Evolutionary conservation across 2,113 vertebrate genomes (phyloP), one percentile per base, ranked within the genome.

Genomic region (Phycodurus eques): DNA sequence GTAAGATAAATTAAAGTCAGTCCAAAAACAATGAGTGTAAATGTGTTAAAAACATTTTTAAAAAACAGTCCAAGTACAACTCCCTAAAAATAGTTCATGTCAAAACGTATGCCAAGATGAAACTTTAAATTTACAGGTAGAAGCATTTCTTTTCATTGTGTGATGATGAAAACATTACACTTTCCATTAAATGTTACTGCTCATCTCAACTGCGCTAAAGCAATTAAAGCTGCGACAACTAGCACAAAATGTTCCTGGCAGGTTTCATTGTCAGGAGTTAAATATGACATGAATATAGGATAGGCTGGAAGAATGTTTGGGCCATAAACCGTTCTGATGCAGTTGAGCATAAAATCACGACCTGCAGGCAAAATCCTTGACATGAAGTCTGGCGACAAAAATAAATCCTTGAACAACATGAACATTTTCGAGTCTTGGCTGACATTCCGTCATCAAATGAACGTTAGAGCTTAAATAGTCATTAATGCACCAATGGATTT

Each of bases 181-280:
- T 53, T 78, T 76, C 77, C 49, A 47, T 69, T 71, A 27, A 61
- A 76, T 74, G 83, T 72, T 73, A 60, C 57, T 73, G 77, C 80
- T 84, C 79, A 71, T 84, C 80, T 73, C 42, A 60, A 43, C 59
- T 63, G 68, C 83, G 67, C 56, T 42, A 76, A 70, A 77, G 82
- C 77, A 71, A 88, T 88, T 80, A 83, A 53, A 15, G 69, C 79
- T 12, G 71, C 66, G 82, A 85, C 75, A 82, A 70, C 82, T 72
- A 78, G 74, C 77, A 77, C 15, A 49, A 75, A 82, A 80, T 68
- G 77, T 59, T 80, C 72, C 80, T 78, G 81, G 70, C 46, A 51
- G 83, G 51, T 85, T 84, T 83, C 89, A 87, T 83, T 85, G 83
- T 86, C 77, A 67, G 80, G 63, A 22, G 73, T 82, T 82, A 87